phyloP scores from a whole-genome alignment of 2,797 vertebrate genomes.

The Pterois miles region DNA sequence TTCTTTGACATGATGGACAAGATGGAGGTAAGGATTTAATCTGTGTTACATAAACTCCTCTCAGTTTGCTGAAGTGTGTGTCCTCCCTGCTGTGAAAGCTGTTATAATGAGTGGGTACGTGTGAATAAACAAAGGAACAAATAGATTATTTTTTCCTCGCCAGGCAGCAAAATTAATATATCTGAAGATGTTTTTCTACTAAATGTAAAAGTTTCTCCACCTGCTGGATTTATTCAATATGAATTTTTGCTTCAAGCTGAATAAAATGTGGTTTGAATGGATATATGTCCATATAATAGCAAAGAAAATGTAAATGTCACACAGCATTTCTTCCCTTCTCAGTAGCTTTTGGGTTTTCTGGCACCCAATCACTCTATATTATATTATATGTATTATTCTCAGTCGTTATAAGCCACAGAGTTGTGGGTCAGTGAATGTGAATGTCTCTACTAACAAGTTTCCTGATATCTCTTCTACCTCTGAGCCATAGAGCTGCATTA shows the following conservation, averaged over 20 bases:
- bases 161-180: background rate
- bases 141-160: background rate
- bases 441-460: too few species aligned
- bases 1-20: constrained; percentile 95
- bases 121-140: background rate
- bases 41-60: background rate
- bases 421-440: too few species aligned
- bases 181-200: background rate
- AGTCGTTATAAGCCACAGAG: too few species aligned
- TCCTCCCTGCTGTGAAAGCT: too few species aligned
- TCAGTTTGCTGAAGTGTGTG: too few species aligned
- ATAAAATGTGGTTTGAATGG: background rate
- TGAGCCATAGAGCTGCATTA: background rate
- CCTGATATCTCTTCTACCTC: too few species aligned
- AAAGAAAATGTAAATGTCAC: background rate
- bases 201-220: background rate
- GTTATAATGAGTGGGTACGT: too few species aligned
- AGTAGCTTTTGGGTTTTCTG: too few species aligned
- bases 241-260: background rate
- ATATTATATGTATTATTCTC: too few species aligned
- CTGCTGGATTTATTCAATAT: background rate
- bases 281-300: too few species aligned
- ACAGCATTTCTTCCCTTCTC: background rate
- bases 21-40: constrained; percentile 89
- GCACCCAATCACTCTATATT: too few species aligned